Conservation (phyloP, 2,797 vertebrate genomes). For the Crocodylus rhombifer region DNA sequence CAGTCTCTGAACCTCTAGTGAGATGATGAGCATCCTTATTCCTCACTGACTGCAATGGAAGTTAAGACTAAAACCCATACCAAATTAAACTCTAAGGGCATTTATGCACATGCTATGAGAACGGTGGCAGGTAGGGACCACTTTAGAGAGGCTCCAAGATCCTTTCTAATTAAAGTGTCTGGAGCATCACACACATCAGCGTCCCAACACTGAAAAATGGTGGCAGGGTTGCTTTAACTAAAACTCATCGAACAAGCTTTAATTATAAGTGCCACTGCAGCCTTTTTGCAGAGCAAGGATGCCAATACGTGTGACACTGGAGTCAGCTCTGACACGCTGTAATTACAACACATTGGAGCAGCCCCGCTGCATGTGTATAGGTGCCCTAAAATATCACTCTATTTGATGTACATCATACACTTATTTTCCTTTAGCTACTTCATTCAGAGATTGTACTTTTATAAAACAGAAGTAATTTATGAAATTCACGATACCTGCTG, state of each 20-base stretch:
- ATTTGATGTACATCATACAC: background rate
- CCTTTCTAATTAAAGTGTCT: no score
- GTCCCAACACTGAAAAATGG: background rate
- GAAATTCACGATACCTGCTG: background rate
- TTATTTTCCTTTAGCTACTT: background rate
- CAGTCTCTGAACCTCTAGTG: background rate
- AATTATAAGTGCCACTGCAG: no score
- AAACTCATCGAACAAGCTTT: no score
- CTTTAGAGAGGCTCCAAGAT: no score
- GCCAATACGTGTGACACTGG: no score
- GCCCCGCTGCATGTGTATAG: no score
- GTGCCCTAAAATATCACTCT: background rate
- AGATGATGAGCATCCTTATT: background rate
- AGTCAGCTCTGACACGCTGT: no score
- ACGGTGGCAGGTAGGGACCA: no score
- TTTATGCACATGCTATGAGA: no score
- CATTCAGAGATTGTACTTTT: background rate
- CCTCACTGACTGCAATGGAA: background rate
- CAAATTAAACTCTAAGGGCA: background rate
- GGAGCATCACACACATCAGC: background rate
- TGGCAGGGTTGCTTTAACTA: no score
- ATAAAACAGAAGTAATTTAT: rapidly evolving
- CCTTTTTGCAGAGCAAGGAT: no score
- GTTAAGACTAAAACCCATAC: background rate
- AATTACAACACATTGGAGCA: no score